Conservation (phyloP, 2,797 vertebrate genomes). For the Mareca penelope region DNA sequence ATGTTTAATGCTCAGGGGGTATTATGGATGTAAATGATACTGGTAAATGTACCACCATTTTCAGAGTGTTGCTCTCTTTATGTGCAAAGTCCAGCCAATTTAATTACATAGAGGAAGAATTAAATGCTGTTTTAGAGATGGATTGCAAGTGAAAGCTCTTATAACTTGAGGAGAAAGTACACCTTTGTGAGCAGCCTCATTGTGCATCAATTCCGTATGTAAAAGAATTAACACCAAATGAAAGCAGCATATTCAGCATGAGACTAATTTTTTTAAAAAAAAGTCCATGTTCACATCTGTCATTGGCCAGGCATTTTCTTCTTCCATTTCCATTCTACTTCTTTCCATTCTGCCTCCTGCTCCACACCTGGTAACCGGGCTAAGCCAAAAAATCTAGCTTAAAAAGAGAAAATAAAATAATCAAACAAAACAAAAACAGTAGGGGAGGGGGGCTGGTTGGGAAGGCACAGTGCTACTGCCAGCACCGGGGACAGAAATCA, state of each 20-base stretch:
- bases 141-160: background rate
- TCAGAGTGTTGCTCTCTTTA: background rate
- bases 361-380: background rate
- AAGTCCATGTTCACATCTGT: background rate
- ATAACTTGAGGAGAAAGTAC: background rate
- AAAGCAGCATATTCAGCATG: background rate
- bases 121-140: background rate
- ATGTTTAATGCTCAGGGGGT: background rate
- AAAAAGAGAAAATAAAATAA: background rate
- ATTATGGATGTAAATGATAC: background rate
- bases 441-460: background rate
- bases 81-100: background rate
- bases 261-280: fast-evolving
- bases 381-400: background rate
- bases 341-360: background rate
- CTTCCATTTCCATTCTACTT: background rate
- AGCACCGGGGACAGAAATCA: background rate
- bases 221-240: background rate
- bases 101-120: background rate
- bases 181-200: background rate
- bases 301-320: background rate
- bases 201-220: background rate
- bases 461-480: background rate
- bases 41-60: background rate
- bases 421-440: background rate